These are phyloP conservation scores for Holacanthus passer DNA, from an alignment of 2,113 vertebrate genomes.

Conservation along the genomic window DNA sequence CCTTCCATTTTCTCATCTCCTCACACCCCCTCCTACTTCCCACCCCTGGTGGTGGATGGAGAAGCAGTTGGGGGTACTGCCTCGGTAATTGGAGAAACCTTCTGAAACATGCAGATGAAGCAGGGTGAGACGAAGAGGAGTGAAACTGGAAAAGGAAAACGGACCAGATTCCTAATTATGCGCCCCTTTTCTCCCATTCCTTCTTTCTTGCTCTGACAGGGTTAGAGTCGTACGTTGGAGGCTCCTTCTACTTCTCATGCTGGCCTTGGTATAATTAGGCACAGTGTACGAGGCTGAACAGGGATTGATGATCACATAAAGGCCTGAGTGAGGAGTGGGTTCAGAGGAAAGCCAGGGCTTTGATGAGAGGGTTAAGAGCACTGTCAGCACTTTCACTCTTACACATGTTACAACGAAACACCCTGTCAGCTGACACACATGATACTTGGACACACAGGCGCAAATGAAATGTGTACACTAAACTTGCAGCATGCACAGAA, in stretches of 20 bases:
- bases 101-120: conserved; percentile 84
- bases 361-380: conserved; percentile 73
- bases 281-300: conserved; percentile 55
- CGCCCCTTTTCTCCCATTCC: conserved; percentile 43
- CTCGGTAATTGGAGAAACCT: conserved; percentile 79
- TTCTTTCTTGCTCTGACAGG: conserved; percentile 50
- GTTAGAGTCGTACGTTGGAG: conserved; percentile 47
- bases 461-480: conserved; percentile 5
- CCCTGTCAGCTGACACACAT: conserved; percentile 60
- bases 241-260: conserved; percentile 56
- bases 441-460: conserved; percentile 10
- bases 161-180: conserved; percentile 78
- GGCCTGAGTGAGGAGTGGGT: conserved; percentile 51
- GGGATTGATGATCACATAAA: conserved; percentile 67
- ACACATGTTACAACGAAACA: conserved; percentile 63
- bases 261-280: conserved; percentile 75
- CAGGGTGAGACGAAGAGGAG: conserved; percentile 62
- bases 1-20: conserved; percentile 53
- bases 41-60: conserved; percentile 68
- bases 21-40: conserved; percentile 48
- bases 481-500: not conserved
- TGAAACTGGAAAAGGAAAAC: conserved; percentile 68
- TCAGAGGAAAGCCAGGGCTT: conserved; percentile 64
- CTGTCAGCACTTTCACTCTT: conserved; percentile 66
- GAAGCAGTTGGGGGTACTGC: conserved; percentile 66